Percentiles rank a stretch among this genome's conserved stretches.
These are phyloP conservation scores for Hexactinellida sp. DNA, from an alignment of 37 sponge, comb jelly and placozoan genomes.

Conservation along the genomic window DNA sequence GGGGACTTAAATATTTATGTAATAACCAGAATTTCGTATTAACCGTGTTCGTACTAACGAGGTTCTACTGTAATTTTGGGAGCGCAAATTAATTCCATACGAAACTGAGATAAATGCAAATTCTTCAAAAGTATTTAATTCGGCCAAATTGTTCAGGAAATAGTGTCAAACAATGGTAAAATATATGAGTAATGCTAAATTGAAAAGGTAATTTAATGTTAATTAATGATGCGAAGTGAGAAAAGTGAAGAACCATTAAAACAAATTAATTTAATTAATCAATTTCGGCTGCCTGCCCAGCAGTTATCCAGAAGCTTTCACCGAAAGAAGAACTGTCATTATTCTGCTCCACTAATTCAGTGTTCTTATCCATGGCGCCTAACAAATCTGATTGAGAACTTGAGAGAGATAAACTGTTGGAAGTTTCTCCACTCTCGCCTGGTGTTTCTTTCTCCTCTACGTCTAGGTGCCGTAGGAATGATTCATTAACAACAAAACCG, in stretches of 20 bases:
- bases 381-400: background rate
- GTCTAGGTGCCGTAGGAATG: background rate
- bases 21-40: no score
- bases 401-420: background rate
- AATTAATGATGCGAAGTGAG: background rate
- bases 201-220: no score
- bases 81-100: no score
- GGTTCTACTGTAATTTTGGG: no score
- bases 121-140: no score
- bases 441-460: background rate
- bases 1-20: no score
- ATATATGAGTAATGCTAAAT: no score
- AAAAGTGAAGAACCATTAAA: background rate
- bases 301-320: background rate
- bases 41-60: no score
- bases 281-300: background rate
- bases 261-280: background rate
- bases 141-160: no score
- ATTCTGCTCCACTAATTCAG: background rate
- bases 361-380: background rate
- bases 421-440: background rate
- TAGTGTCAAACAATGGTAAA: no score
- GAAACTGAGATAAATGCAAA: no score
- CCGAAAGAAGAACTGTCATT: background rate
- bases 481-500: slow-evolving; percentile 1